phyloP scores from a whole-genome alignment of 2,888 invertebrate species.

The Sipunculus nudus region DNA sequence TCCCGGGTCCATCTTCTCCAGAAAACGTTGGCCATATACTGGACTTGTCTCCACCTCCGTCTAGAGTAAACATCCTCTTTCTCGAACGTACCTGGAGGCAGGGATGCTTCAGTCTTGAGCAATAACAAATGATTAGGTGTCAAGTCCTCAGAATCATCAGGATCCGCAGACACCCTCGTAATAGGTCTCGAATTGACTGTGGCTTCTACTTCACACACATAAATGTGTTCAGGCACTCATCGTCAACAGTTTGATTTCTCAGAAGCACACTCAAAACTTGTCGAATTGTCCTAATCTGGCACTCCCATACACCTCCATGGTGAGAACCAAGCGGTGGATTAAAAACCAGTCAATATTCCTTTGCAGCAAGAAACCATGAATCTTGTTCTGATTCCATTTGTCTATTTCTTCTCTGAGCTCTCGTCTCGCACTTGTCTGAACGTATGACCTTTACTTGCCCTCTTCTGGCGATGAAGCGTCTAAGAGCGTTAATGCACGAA shows the following conservation, averaged over 20 bases:
- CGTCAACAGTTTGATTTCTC: neutral
- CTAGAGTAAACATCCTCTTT: conserved; percentile 19
- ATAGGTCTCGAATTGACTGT: neutral
- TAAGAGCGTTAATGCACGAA: conserved; percentile 5
- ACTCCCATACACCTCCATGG: conserved; percentile 1
- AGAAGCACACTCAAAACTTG: neutral
- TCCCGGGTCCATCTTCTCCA: conserved; percentile 27
- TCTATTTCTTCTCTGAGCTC: neutral
- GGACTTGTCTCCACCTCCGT: conserved; percentile 29
- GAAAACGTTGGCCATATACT: conserved; percentile 27
- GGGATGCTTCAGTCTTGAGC: neutral
- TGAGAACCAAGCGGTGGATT: conserved; percentile 8
- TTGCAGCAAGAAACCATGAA: neutral
- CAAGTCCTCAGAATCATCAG: neutral
- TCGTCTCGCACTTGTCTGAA: conserved; percentile 3
- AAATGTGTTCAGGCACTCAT: neutral
- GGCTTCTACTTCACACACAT: conserved; percentile 7
- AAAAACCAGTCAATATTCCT: conserved; percentile 3
- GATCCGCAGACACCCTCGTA: neutral
- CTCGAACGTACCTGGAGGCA: conserved; percentile 23
- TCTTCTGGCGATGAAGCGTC: conserved; percentile 5
- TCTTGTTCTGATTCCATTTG: conserved; percentile 1
- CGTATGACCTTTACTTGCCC: neutral
- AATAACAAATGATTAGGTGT: neutral
- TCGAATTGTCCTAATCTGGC: neutral